Percentiles rank a stretch among this genome's conserved stretches.
These are phyloP conservation scores for Diadegma fenestrale DNA, from an alignment of 2,888 invertebrate species.

Conservation along the genomic window DNA sequence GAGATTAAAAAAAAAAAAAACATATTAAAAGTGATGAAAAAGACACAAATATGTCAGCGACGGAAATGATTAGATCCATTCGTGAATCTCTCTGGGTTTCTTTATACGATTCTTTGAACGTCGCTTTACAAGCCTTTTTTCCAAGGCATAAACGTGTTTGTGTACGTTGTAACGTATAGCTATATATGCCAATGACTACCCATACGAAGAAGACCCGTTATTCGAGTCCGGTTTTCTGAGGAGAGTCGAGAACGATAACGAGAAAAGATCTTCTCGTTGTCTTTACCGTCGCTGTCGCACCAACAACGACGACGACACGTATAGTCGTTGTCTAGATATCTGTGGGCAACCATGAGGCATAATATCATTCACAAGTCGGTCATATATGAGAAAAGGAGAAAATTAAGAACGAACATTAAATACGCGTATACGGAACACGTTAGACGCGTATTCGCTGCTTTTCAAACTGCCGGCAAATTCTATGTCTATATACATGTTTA, in stretches of 20 bases:
- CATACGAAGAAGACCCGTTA: constrained; percentile 66
- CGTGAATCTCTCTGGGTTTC: constrained; percentile 20
- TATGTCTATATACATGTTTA: constrained; percentile 20
- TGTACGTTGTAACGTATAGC: neutral
- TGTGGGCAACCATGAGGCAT: constrained; percentile 73
- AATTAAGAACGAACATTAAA: constrained; percentile 28
- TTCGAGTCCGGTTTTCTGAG: constrained; percentile 71
- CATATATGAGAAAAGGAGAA: constrained; percentile 42
- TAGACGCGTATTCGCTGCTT: constrained; percentile 20
- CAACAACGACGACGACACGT: constrained; percentile 51
- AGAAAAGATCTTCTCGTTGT: constrained; percentile 72
- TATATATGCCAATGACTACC: neutral
- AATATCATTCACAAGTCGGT: constrained; percentile 75
- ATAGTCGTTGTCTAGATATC: constrained; percentile 57
- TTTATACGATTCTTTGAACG: constrained; percentile 22
- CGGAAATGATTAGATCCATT: neutral
- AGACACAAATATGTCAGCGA: constrained; percentile 3
- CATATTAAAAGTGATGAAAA: neutral
- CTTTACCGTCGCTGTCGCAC: constrained; percentile 44
- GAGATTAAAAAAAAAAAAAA: constrained; percentile 1
- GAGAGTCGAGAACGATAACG: constrained; percentile 73
- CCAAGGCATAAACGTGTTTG: neutral
- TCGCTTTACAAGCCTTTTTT: constrained; percentile 6
- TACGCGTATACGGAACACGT: constrained; percentile 35
- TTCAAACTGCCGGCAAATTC: constrained; percentile 25